Conservation (phyloP, 2,113 vertebrate species). For the Hemichromis elongatus region DNA sequence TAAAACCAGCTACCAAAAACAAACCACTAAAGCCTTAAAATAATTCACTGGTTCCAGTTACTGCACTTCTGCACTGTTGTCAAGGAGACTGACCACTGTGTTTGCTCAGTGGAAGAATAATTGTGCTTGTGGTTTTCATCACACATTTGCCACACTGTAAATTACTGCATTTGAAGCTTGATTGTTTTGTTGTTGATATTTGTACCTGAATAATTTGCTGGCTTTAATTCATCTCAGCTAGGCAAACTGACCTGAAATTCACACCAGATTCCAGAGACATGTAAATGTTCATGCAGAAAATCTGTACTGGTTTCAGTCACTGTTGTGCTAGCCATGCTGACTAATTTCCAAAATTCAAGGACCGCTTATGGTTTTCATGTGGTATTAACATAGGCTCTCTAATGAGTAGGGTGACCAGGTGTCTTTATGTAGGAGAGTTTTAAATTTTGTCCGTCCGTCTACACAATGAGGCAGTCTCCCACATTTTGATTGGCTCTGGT, state of each 20-base stretch:
- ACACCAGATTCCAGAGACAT: background rate
- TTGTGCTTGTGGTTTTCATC: background rate
- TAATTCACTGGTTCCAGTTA: constrained; percentile 4
- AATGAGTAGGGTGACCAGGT: background rate
- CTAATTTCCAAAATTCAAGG: background rate
- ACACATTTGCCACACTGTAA: background rate
- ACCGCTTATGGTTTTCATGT: background rate
- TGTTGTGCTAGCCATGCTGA: background rate
- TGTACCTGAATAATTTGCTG: background rate
- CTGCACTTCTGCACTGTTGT: background rate
- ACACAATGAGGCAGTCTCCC: background rate
- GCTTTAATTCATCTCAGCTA: background rate
- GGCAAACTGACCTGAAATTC: background rate
- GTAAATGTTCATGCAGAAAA: background rate
- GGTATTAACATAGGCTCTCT: background rate
- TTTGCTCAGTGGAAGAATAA: background rate
- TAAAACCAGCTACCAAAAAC: constrained; percentile 13
- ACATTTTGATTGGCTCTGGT: background rate
- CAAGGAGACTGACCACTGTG: constrained; percentile 7
- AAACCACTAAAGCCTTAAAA: background rate
- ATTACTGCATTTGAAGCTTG: background rate
- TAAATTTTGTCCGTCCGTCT: background rate
- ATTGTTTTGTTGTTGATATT: background rate
- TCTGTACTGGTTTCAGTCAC: background rate
- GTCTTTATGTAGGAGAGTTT: background rate